Evolutionary conservation across 1,140 invertebrate species (phyloP).

Genomic region (Drosophila repleta): DNA sequence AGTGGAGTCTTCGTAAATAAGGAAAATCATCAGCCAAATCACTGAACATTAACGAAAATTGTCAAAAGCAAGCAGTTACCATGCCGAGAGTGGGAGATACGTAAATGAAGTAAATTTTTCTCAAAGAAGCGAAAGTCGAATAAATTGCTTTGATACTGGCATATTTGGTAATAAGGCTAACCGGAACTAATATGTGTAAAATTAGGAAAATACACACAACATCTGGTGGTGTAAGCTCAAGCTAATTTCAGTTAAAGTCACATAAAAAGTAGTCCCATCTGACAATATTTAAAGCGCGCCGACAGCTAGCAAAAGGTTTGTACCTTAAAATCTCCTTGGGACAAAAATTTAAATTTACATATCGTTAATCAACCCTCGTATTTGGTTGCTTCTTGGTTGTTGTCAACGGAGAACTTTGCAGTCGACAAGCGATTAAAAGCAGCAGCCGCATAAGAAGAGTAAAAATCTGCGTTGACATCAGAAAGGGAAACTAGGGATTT

Average conservation of each 20-base stretch:
- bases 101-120: slow-evolving; percentile 66
- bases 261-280: slow-evolving; percentile 45
- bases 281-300: slow-evolving; percentile 40
- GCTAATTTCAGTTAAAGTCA: slow-evolving; percentile 53
- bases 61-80: slow-evolving; percentile 10
- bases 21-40: slow-evolving; percentile 68
- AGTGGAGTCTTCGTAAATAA: slow-evolving; percentile 26
- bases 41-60: slow-evolving; percentile 40
- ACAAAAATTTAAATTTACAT: slow-evolving; percentile 23
- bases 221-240: slow-evolving; percentile 4
- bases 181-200: slow-evolving; percentile 66
- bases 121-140: background rate
- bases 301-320: slow-evolving; percentile 39
- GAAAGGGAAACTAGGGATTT: slow-evolving; percentile 15
- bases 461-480: background rate
- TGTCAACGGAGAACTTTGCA: background rate
- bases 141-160: background rate
- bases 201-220: slow-evolving; percentile 38
- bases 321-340: slow-evolving; percentile 33
- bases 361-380: slow-evolving; percentile 59
- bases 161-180: background rate
- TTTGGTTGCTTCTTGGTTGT: background rate
- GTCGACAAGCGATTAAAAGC: slow-evolving; percentile 15
- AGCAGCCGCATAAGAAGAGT: slow-evolving; percentile 5
- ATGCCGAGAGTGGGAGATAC: slow-evolving; percentile 18